Percentiles rank a stretch among this genome's conserved stretches.
These are phyloP conservation scores for Pitta sordida DNA, from an alignment of 2,113 vertebrate genomes.

Conservation along the genomic window DNA sequence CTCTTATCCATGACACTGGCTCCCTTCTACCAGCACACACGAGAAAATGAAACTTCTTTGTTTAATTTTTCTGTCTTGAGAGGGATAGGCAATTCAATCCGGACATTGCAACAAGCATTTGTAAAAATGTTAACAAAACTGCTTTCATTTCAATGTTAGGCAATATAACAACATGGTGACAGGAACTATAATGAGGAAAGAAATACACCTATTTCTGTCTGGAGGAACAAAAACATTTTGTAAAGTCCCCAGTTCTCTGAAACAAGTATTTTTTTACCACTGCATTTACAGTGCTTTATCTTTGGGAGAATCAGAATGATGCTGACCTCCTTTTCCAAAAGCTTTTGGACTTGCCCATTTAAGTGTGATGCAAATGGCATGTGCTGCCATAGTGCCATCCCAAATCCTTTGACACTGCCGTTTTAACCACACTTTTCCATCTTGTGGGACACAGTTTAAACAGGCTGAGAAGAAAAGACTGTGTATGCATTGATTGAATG, in stretches of 20 bases:
- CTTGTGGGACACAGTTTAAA: background rate
- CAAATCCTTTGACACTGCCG: background rate
- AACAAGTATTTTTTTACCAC: background rate
- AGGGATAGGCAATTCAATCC: background rate
- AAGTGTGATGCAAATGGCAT: background rate
- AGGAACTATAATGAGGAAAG: background rate
- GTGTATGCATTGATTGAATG: background rate
- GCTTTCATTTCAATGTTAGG: background rate
- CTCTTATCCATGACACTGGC: background rate
- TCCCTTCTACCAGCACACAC: background rate
- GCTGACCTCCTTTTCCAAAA: background rate
- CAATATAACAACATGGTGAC: background rate
- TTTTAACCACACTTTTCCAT: background rate
- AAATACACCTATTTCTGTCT: background rate
- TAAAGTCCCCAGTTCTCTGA: background rate
- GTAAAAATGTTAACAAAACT: background rate
- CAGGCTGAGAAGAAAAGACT: background rate
- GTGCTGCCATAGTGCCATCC: background rate
- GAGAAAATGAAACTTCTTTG: background rate
- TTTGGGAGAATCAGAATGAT: background rate
- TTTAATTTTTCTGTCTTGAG: background rate
- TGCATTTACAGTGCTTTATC: background rate
- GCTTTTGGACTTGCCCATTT: background rate
- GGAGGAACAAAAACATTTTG: background rate
- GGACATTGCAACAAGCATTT: background rate